Evolutionary conservation across 1,140 invertebrate species (phyloP), one percentile per base, ranked within the genome.

Genomic region (Cotesia vestalis): DNA sequence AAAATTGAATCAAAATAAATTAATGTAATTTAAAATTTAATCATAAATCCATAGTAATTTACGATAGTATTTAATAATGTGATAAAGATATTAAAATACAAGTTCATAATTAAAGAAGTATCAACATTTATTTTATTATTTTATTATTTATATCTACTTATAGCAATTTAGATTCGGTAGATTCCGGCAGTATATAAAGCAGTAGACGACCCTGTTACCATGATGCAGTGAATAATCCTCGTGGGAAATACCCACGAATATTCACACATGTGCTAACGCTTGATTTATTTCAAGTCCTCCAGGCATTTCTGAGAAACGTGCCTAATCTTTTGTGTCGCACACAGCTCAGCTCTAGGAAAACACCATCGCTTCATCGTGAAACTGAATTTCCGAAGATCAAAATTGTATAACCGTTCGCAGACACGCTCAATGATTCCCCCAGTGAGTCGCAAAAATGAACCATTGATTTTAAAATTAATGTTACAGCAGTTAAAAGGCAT

Each of bases 221-320:
- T 35, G 9, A 34, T 60, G 59, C 59, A 60, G 36, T 40, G 61
- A 63, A 35, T 63, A 36, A 63, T 66, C 72, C 77, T 73, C 77
- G 72, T 77, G 76, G 80, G 79, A 81, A 80, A 76, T 80, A 78
- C 78, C 78, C 68, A 73, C 74, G 77, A 78, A 81, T 76, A 77
- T 80, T 78, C 76, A 59, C 70, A 73, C 75, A 70, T 78, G 71
- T 66, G 73, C 67, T 66, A 75, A 69, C 74, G 70, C 69, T 77
- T 78, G 79, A 80, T 80, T 80, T 80, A 78, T 78, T 80, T 77
- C 74, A 61, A 71, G 74, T 74, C 77, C 79, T 79, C 74, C 53
- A 72, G 75, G 78, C 76, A 75, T 80, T 80, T 75, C 78, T 78
- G 77, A 76, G 72, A 76, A 71, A 77, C 80, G 78, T 76, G 66